Evolutionary conservation across 2,888 invertebrate genomes (phyloP).

Genomic region (Chironomus riparius): DNA sequence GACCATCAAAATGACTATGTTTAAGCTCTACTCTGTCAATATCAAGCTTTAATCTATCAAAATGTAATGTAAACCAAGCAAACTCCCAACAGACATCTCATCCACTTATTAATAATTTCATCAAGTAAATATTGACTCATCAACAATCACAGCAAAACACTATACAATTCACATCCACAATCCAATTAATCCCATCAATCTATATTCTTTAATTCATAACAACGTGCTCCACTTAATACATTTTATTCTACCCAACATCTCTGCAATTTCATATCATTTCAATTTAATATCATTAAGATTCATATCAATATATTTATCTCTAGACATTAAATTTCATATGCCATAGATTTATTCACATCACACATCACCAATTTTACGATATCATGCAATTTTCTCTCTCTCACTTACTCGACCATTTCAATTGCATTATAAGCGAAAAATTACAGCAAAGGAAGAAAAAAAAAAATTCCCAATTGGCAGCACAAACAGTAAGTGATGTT

Average conservation of each 20-base stretch:
- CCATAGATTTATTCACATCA: neutral
- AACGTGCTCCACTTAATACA: too few relatives aligned
- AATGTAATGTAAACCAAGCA: too few relatives aligned
- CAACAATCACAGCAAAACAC: too few relatives aligned
- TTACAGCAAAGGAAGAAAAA: neutral
- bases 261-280: neutral
- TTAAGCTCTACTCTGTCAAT: too few relatives aligned
- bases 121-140: too few relatives aligned
- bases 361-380: neutral
- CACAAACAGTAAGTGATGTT: neutral
- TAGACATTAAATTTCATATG: neutral
- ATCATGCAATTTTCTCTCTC: neutral
- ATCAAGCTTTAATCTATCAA: neutral
- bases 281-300: neutral
- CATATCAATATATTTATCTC: neutral
- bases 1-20: too few relatives aligned
- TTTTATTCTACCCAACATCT: too few relatives aligned
- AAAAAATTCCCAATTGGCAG: neutral
- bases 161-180: too few relatives aligned
- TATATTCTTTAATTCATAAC: too few relatives aligned
- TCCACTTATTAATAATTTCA: too few relatives aligned
- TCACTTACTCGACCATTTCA: neutral
- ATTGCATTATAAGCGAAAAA: neutral
- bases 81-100: too few relatives aligned
- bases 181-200: too few relatives aligned